Conservation (phyloP, 2,113 vertebrate species). For the Okapia johnstoni region DNA sequence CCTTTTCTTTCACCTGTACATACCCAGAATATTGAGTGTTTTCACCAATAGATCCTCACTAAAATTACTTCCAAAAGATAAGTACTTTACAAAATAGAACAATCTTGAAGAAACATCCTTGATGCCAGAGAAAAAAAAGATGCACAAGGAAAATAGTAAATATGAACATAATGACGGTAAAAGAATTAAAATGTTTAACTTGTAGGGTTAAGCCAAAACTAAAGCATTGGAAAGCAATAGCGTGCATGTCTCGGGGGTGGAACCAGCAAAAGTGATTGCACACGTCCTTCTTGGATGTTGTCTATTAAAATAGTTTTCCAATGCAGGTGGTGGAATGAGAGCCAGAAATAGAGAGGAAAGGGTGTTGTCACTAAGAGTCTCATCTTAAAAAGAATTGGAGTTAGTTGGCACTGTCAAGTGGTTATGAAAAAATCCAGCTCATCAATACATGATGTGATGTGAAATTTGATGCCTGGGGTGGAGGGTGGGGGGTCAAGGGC, state of each 20-base stretch:
- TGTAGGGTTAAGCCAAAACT: neutral
- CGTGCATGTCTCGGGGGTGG: accelerated
- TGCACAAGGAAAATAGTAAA: neutral
- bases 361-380: neutral
- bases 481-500: neutral
- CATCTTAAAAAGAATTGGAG: neutral
- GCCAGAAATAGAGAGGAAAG: neutral
- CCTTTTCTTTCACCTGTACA: neutral
- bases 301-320: neutral
- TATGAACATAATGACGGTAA: neutral
- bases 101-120: neutral
- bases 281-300: neutral
- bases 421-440: neutral
- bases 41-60: neutral
- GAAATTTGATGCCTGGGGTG: neutral
- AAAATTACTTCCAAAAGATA: neutral
- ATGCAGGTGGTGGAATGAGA: neutral
- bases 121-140: neutral
- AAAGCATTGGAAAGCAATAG: neutral
- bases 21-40: neutral
- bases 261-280: neutral
- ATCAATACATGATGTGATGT: neutral
- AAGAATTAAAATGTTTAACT: neutral
- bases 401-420: neutral
- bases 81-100: neutral